Evolutionary conservation across 2,888 invertebrate genomes (phyloP).

Genomic region (Apomyelois bistriatella): DNA sequence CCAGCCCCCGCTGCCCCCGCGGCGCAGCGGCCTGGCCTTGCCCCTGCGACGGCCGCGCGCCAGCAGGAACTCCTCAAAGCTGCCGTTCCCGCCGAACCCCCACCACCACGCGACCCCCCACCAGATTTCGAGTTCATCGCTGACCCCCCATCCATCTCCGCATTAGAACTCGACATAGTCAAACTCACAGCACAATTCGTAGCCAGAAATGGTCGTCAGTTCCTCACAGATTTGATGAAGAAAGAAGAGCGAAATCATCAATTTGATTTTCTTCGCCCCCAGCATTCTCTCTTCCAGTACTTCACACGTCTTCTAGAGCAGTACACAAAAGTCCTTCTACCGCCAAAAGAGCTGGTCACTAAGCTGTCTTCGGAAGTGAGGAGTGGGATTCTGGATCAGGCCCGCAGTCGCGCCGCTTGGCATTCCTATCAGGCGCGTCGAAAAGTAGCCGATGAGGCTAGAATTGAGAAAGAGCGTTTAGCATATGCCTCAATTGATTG

Average conservation of each 20-base stretch:
- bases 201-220: slow-evolving; percentile 98
- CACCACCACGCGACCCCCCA: slow-evolving; percentile 95
- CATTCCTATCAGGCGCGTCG: slow-evolving; percentile 96
- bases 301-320: slow-evolving; percentile 99
- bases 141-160: slow-evolving; percentile 99
- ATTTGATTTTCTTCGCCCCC: slow-evolving; percentile 98
- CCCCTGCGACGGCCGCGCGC: slow-evolving; percentile 89
- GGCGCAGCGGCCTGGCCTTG: slow-evolving; percentile 76
- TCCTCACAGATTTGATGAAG: slow-evolving; percentile 98
- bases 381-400: slow-evolving; percentile 88
- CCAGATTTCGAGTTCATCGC: slow-evolving; percentile 95
- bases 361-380: slow-evolving; percentile 89
- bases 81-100: slow-evolving; percentile 91
- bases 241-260: slow-evolving; percentile 98
- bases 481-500: slow-evolving; percentile 99
- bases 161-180: slow-evolving; percentile 98
- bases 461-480: slow-evolving; percentile 95
- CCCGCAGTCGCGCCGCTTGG: slow-evolving; percentile 98
- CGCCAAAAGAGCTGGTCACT: slow-evolving; percentile 93
- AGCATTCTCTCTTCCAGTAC: slow-evolving; percentile 98
- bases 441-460: slow-evolving; percentile 95
- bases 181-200: slow-evolving; percentile 99
- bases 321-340: slow-evolving; percentile 98
- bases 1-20: slow-evolving; percentile 29
- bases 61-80: slow-evolving; percentile 93